These are phyloP conservation scores for Leptinotarsa texana DNA, from an alignment of 1,140 invertebrate genomes.

Conservation along the genomic window DNA sequence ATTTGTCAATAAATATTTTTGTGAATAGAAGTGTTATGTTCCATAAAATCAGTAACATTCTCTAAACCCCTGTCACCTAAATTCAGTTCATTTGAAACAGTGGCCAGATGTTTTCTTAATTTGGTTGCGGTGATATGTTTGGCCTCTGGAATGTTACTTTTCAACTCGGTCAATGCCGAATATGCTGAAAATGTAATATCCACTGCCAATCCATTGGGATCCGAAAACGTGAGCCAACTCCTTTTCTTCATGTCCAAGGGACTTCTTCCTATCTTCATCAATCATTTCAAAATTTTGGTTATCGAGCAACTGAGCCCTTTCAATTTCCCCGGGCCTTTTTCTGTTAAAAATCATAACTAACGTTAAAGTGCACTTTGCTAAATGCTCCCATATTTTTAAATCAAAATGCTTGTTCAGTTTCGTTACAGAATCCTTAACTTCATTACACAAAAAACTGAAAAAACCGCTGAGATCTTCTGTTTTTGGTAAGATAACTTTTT, in stretches of 20 bases:
- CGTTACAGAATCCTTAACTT: not conserved
- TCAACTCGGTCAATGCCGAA: not conserved
- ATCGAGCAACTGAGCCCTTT: not conserved
- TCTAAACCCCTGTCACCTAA: not conserved
- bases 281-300: constrained; percentile 1
- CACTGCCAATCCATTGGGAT: not conserved
- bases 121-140: constrained; percentile 8
- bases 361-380: not conserved
- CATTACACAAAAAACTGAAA: constrained; percentile 8
- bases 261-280: not conserved
- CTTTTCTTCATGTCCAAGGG: not conserved
- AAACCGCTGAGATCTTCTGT: not conserved
- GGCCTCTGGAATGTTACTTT: not conserved
- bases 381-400: not conserved
- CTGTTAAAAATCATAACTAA: constrained; percentile 6
- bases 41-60: not conserved
- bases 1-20: constrained; percentile 11
- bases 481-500: not conserved
- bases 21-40: not conserved
- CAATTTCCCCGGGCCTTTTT: constrained; percentile 11
- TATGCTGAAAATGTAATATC: not conserved
- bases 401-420: not conserved
- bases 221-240: not conserved
- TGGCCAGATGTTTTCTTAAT: constrained; percentile 10
- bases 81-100: not conserved